phyloP scores from a whole-genome alignment of 1,140 invertebrate species.

The Andrena cerasifolii region DNA sequence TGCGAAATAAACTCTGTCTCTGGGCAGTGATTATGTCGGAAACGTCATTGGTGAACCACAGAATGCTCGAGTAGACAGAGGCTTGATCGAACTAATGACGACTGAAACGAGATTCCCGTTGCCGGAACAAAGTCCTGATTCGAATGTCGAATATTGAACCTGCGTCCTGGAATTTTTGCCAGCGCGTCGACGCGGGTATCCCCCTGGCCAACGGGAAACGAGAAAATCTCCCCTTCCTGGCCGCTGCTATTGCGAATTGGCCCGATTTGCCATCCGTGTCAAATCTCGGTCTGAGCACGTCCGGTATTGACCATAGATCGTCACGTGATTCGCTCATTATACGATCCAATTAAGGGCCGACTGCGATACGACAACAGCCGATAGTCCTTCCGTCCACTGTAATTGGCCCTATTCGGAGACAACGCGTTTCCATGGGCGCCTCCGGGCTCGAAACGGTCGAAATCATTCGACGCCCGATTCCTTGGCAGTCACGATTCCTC shows the following conservation, averaged over 20 bases:
- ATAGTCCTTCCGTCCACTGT: slow-evolving; percentile 65
- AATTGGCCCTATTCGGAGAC: slow-evolving; percentile 81
- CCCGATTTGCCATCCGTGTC: slow-evolving; percentile 76
- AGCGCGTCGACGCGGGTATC: background rate
- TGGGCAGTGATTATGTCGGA: no score
- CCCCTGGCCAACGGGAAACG: background rate
- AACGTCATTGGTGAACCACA: no score
- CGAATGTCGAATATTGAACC: no score
- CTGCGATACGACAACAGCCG: slow-evolving; percentile 76
- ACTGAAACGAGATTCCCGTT: no score
- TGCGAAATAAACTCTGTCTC: no score
- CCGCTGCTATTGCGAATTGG: slow-evolving; percentile 58
- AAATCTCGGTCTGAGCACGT: slow-evolving; percentile 80
- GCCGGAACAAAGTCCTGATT: no score
- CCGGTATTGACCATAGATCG: slow-evolving; percentile 72
- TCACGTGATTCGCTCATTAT: slow-evolving; percentile 75
- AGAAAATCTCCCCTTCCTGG: background rate
- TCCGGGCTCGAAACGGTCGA: slow-evolving; percentile 68
- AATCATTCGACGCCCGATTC: slow-evolving; percentile 73
- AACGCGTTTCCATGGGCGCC: slow-evolving; percentile 78
- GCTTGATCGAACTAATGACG: no score
- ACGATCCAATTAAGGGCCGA: slow-evolving; percentile 78
- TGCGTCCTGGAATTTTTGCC: slow-evolving; percentile 5
- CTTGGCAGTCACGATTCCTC: slow-evolving; percentile 76
- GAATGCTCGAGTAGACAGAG: no score